Base-by-base conservation (phyloP, 2,888 invertebrate genomes). In the Dynastes maya region DNA sequence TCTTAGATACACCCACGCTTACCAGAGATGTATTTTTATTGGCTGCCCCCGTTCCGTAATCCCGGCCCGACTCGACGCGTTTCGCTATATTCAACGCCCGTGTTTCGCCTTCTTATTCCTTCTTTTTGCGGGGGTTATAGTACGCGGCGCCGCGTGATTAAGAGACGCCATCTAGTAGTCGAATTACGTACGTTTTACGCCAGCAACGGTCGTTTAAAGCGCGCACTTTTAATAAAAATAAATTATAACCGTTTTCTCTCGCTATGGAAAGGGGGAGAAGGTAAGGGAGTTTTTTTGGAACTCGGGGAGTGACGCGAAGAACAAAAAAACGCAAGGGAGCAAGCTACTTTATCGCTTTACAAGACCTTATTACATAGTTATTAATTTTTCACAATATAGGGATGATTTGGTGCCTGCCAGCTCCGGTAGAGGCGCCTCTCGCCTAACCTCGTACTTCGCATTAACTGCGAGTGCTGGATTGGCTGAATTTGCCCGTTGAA, bases 211-310 rank as follows among this genome's bases (percentile, higher is more conserved):
- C 65, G 45, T 77, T 49, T 76, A 27, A 63, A 29, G 22, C 8
- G 68, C 67, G 29, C 63, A 65, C 72, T 71, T 72, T 78, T 78
- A 78, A 74, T 78, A 72, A 74, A 74, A 72, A 65, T 67, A 78
- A 72, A 78, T 74, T 78, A 74, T 65, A 72, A 13, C 5, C 51
- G 13, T n/a, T 27, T 13, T 61, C 51, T 37, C 32, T 37, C 32
- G 32, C 64, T 64, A 13, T 11, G 55, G 67, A 27, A 40, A 40
- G 68, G 13, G 77, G 67, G 11, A 1, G 45, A 45, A 8, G 6
- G 49, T 45, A 29, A 22, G 49, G 49, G 37, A 49, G 22, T 16
- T 49, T 49, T 22, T 49, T 16, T 5, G 16, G 49, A 11, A 49
- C 16, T 22, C 27, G 16, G 27, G 29, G 27, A 5, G 11, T 3